Evolutionary conservation across 2,888 invertebrate genomes (phyloP).

Genomic region (Harmothoe impar): DNA sequence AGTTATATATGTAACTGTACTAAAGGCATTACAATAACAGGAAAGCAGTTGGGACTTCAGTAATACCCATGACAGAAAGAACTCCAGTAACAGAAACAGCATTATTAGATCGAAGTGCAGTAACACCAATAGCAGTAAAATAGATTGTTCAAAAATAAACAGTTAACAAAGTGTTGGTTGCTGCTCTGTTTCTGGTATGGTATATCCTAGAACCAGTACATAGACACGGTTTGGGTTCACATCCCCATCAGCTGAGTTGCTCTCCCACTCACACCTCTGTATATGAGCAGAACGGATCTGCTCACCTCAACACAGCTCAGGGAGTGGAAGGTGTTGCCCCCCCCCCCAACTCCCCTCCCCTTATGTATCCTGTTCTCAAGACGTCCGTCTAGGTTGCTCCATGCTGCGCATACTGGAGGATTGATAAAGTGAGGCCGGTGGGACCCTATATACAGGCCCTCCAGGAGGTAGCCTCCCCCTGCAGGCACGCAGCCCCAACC

Average conservation of each 20-base stretch:
- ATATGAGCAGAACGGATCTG: neutral
- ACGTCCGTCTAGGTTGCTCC: neutral
- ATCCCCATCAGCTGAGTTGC: neutral
- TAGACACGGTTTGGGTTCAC: neutral
- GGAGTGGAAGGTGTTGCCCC: neutral
- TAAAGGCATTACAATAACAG: no score
- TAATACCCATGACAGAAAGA: no score
- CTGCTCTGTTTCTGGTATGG: no score
- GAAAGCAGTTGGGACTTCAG: no score
- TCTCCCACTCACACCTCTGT: neutral
- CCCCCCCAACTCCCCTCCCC: neutral
- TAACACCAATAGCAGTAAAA: no score
- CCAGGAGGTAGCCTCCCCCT: conserved; percentile 34
- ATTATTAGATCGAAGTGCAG: no score
- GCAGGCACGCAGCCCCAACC: neutral
- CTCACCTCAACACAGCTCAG: neutral
- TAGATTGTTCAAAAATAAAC: no score
- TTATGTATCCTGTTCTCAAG: neutral
- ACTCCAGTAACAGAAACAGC: no score
- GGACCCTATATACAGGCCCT: conserved; percentile 38
- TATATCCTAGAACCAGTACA: no score
- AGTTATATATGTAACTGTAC: no score
- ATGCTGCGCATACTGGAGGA: neutral
- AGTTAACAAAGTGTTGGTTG: no score
- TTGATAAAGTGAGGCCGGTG: conserved; percentile 27